Evolutionary conservation across 2,113 vertebrate genomes (phyloP), one percentile per base, ranked within the genome.

Genomic region (Trichechus manatus): DNA sequence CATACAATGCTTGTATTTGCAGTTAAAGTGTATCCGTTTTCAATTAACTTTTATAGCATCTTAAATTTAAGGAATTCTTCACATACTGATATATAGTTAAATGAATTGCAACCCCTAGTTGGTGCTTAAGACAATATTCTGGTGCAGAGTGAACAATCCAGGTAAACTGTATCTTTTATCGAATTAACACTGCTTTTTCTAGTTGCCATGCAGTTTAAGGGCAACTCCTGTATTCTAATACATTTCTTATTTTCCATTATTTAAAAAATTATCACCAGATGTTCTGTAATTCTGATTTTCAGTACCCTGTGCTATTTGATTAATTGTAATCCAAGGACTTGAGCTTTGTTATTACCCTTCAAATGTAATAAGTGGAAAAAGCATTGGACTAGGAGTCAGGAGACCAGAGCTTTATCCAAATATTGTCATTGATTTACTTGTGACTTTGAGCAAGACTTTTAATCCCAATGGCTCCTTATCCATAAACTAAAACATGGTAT

Each of bases 41-140:
- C 59, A 91, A 72, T 93, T 22, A 79, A 89, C 56, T 88, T 97
- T 94, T 96, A 94, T 94, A 79, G 29, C 39, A 53, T 84, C 22
- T 92, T 94, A 93, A 91, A 92, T 87, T 87, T 85, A 88, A 88
- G 78, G 17, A 94, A 25, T 53, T 92, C 19, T 70, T 47, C 44
- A 87, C 27, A 6, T 88, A 53, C 33, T 90, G 64, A 56, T 53
- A 47, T 17, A 59, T 20, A 78, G 39, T 44, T 88, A 83, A 82
- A 82, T 91, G 9, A 91, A 89, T 47, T 68, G 22, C 36, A 47
- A 93, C 75, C 36, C 70, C 23, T 81, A 14, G 31, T 59, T 95
- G 20, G 15, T 87, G 47, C 20, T 50, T 94, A 83, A 75, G 85
- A 95, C 13, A 82, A 75, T 15, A 39, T 90, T 94, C 70, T 87